Evolutionary conservation across 2,888 invertebrate genomes (phyloP).

Genomic region (Glyphotaelius pellucidus): DNA sequence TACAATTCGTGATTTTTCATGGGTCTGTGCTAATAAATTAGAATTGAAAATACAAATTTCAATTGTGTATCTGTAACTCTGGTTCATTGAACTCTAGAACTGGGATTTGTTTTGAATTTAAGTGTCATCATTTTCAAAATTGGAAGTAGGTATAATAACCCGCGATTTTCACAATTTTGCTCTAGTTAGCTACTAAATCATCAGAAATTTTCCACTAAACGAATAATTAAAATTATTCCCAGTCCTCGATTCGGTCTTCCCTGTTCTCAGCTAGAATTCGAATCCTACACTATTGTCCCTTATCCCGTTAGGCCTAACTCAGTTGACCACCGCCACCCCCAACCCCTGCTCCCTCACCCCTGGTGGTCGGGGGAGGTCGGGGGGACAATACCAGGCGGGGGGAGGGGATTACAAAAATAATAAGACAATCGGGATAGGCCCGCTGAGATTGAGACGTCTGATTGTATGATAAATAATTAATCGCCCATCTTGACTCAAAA

Average conservation of each 20-base stretch:
- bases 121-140: too few species aligned
- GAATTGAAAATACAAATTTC: too few species aligned
- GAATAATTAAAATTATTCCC: neutral
- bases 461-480: neutral
- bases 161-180: too few species aligned
- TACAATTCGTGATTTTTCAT: too few species aligned
- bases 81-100: too few species aligned
- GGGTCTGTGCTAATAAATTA: too few species aligned
- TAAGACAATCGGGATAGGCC: neutral
- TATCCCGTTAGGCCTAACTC: constrained; percentile 45
- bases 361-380: neutral
- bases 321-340: constrained; percentile 26
- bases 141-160: too few species aligned
- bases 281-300: constrained; percentile 39
- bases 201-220: too few species aligned
- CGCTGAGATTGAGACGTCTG: neutral
- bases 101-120: too few species aligned
- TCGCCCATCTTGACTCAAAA: neutral
- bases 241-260: neutral
- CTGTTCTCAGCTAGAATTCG: constrained; percentile 5
- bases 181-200: too few species aligned
- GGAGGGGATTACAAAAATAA: constrained; percentile 34
- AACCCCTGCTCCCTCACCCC: neutral
- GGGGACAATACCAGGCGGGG: neutral
- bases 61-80: too few species aligned